Conservation (phyloP, 2,797 vertebrate species). For the Falco cherrug region DNA sequence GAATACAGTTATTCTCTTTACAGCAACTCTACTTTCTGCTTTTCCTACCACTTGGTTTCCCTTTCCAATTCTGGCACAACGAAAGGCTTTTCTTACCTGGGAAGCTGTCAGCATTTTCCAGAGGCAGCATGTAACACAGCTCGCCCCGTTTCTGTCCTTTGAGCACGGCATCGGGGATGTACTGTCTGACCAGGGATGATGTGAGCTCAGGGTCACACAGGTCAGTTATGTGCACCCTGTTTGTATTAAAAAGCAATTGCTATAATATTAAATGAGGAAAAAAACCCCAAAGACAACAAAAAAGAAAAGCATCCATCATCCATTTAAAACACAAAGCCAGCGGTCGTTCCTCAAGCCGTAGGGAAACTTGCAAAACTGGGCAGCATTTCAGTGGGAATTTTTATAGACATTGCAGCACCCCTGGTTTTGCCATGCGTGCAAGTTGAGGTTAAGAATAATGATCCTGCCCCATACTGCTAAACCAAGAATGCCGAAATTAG, state of each 20-base stretch:
- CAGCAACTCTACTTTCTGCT: neutral
- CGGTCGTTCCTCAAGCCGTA: rapidly evolving
- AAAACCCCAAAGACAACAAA: neutral
- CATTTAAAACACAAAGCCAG: neutral
- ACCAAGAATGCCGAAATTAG: neutral
- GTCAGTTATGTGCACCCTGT: slow-evolving; percentile 84
- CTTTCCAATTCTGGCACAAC: neutral
- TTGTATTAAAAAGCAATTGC: neutral
- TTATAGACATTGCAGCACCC: neutral
- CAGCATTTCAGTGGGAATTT: neutral
- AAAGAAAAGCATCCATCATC: neutral
- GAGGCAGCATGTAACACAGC: slow-evolving; percentile 87
- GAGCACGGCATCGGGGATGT: slow-evolving; percentile 83
- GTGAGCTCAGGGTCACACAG: slow-evolving; percentile 78
- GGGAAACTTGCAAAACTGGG: neutral
- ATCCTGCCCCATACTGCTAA: neutral
- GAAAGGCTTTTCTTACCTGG: slow-evolving; percentile 78
- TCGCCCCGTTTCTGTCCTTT: slow-evolving; percentile 80
- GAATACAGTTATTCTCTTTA: neutral
- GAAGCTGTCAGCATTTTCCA: slow-evolving; percentile 86
- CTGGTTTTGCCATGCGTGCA: neutral
- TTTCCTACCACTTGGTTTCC: neutral
- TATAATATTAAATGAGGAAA: neutral
- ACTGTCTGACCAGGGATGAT: slow-evolving; percentile 79
- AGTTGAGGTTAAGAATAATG: neutral